Conservation (phyloP, 2,888 invertebrate genomes). For the Laothoe populi region DNA sequence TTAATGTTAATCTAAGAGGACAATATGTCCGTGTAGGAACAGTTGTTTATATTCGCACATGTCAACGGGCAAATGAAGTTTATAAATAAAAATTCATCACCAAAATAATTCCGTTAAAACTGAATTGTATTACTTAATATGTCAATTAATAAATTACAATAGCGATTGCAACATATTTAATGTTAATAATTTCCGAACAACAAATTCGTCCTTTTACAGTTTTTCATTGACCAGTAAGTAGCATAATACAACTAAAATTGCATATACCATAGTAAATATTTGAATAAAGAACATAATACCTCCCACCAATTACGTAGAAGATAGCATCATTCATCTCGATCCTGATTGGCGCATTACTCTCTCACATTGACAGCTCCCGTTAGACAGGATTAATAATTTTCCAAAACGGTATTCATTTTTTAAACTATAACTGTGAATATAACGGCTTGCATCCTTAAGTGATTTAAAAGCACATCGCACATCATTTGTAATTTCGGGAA, state of each 20-base stretch:
- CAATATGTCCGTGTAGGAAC: not conserved
- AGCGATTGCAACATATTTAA: too few relatives aligned
- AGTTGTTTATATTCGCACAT: too few relatives aligned
- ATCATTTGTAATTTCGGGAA: slow-evolving; percentile 9
- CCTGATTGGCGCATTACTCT: slow-evolving; percentile 26
- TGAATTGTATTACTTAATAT: too few relatives aligned
- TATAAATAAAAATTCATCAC: too few relatives aligned
- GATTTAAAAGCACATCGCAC: not conserved
- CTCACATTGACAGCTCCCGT: slow-evolving; percentile 19
- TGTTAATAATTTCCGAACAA: too few relatives aligned
- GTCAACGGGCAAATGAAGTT: too few relatives aligned
- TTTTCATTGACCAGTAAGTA: too few relatives aligned
- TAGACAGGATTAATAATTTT: slow-evolving; percentile 27
- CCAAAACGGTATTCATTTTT: slow-evolving; percentile 20
- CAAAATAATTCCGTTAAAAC: too few relatives aligned
- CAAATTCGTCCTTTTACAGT: not conserved
- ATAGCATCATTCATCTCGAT: slow-evolving; percentile 15
- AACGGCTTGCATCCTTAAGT: slow-evolving; percentile 24
- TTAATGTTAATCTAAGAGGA: slow-evolving; percentile 2
- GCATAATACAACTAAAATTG: not conserved
- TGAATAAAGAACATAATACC: not conserved
- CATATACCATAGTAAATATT: slow-evolving; percentile 1
- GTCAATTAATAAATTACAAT: too few relatives aligned
- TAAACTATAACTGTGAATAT: slow-evolving; percentile 13
- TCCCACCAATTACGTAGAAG: slow-evolving; percentile 3